Evolutionary conservation across 1,140 invertebrate species (phyloP).

Genomic region (Euura saliciscinereae): DNA sequence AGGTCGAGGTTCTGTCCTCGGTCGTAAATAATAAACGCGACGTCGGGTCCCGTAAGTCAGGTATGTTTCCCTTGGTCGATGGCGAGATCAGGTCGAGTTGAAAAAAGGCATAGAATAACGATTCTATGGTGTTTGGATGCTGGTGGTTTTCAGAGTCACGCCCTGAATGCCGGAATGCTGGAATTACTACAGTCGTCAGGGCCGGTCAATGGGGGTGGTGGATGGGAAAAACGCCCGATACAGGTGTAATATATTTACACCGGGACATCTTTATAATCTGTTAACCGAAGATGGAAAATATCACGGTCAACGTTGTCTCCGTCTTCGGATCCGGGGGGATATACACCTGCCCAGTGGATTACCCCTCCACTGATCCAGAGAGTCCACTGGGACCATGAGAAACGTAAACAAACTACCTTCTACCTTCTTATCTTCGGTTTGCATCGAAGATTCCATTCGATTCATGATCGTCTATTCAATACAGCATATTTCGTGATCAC

Average conservation of each 20-base stretch:
- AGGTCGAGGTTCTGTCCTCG: background rate
- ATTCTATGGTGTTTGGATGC: slow-evolving; percentile 47
- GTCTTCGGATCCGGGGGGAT: background rate
- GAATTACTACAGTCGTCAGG: background rate
- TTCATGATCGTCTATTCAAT: too few species aligned
- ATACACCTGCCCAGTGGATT: background rate
- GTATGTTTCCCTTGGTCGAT: background rate
- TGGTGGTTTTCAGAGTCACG: slow-evolving; percentile 59
- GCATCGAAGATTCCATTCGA: background rate
- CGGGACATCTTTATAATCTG: slow-evolving; percentile 53
- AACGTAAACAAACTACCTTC: background rate
- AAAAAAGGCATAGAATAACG: slow-evolving; percentile 3
- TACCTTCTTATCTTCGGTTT: background rate
- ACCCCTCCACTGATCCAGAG: too few species aligned
- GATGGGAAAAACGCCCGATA: slow-evolving; percentile 34
- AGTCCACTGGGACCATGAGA: background rate
- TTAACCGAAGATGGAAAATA: slow-evolving; percentile 34
- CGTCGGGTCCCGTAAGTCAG: background rate
- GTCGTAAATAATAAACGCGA: slow-evolving; percentile 1
- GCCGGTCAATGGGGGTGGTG: too few species aligned
- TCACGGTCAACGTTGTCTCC: background rate
- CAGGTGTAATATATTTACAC: slow-evolving; percentile 49
- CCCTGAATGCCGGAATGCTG: slow-evolving; percentile 36
- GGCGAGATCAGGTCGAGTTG: background rate
- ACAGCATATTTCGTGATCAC: too few species aligned